Evolutionary conservation across 2,888 invertebrate species (phyloP), one percentile per base, ranked within the genome.

Genomic region (Gisinianus flammeolus): DNA sequence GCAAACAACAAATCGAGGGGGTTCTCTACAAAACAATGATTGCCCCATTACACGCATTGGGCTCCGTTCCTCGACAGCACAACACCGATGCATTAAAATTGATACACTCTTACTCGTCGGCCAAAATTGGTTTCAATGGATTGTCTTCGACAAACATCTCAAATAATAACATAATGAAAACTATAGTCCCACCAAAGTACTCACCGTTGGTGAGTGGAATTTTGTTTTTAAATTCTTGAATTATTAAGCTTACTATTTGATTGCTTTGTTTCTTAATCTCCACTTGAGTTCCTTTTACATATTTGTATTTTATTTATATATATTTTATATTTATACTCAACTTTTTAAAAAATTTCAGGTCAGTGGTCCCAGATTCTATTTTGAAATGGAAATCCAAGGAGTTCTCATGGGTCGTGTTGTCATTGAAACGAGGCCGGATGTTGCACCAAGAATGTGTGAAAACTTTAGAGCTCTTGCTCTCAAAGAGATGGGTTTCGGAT

Each of bases 391-490:
- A 86, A 91, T 93, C 76, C 92, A 92, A 87, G 92, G 92, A 10
- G 87, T 90, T 30, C 90, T 91, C 0, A 89, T 91, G 83, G 93
- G 93, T 0, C 90, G 93, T 35, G 90, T 94, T 80, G 91, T 94
- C 62, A 92, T 94, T 82, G 93, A 93, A 87, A 93, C 93, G 35
- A 89, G 92, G 78, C 91, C 91, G 64, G 93, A 93, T 87, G 92
- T 91, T 35, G 93, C 94, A 24, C 94, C 93, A 24, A 92, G 92
- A 86, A 93, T 94, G 93, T 91, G 92, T 35, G 92, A 92, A 86
- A 93, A 93, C 87, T 94, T 94, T 86, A 90, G 91, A 74, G 90
- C 91, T 28, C 88, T 93, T 67, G 90, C 92, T 26, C 91, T 91
- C 12, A 92, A 93, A 69, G 93, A 93, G 85, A 89, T 91, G 44